Conservation (phyloP, 2,797 vertebrate species). For the Triplophysa yarkandensis region DNA sequence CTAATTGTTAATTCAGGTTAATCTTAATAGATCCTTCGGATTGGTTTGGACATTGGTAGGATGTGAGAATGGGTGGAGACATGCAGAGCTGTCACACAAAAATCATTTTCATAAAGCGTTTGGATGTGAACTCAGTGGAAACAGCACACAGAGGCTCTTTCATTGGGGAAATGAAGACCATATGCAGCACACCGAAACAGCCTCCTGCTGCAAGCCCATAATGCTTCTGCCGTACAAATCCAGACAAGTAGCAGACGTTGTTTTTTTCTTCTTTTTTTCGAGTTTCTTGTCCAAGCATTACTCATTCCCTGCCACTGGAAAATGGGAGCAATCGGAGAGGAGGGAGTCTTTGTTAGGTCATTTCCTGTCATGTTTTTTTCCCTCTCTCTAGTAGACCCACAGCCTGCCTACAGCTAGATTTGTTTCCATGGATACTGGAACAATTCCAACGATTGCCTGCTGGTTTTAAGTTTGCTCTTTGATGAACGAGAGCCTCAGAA, state of each 20-base stretch:
- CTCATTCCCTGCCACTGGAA: conserved; percentile 78
- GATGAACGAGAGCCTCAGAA: conserved; percentile 47
- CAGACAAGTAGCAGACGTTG: conserved; percentile 62
- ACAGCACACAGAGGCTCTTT: conserved; percentile 55
- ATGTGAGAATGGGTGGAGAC: conserved; percentile 21
- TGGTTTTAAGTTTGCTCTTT: conserved; percentile 61
- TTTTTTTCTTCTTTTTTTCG: conserved; percentile 49
- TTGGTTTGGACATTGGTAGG: conserved; percentile 14
- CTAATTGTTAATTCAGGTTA: conserved; percentile 43
- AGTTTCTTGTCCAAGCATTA: conserved; percentile 68
- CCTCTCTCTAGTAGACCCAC: conserved; percentile 42
- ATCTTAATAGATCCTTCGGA: conserved; percentile 20
- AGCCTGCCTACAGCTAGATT: conserved; percentile 71
- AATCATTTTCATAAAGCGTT: conserved; percentile 47
- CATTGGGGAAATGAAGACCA: conserved; percentile 63
- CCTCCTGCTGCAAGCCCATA: conserved; percentile 58
- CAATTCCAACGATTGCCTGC: conserved; percentile 66
- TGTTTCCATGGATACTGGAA: conserved; percentile 75
- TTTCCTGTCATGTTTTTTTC: conserved; percentile 75
- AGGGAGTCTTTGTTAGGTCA: conserved; percentile 78
- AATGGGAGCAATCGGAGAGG: conserved; percentile 77
- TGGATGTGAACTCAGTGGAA: conserved; percentile 41
- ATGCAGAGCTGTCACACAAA: conserved; percentile 17
- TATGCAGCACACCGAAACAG: conserved; percentile 59
- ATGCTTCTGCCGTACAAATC: conserved; percentile 58